Percentiles rank a stretch among this genome's conserved stretches.
These are phyloP conservation scores for Cephonodes hylas DNA, from an alignment of 2,888 invertebrate genomes.

Conservation along the genomic window DNA sequence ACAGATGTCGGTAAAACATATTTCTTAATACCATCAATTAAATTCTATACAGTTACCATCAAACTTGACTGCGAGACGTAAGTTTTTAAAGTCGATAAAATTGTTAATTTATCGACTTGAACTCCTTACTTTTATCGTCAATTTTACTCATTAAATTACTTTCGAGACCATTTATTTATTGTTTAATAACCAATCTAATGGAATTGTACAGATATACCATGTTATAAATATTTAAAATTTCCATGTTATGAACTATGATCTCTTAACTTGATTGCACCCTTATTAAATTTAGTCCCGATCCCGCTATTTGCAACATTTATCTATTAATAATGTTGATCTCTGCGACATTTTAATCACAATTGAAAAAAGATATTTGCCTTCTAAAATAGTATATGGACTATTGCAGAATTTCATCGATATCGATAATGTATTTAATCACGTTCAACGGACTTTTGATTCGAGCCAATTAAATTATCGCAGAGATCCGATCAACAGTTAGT, in stretches of 20 bases:
- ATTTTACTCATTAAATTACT: background rate
- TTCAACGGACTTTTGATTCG: background rate
- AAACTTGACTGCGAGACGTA: background rate
- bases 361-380: background rate
- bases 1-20: background rate
- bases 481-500: background rate
- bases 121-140: background rate
- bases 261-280: slow-evolving; percentile 31
- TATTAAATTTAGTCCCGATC: slow-evolving; percentile 21
- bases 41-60: background rate
- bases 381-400: background rate
- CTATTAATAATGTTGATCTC: background rate
- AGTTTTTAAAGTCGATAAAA: background rate
- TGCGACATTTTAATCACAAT: background rate
- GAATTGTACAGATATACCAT: background rate
- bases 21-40: background rate
- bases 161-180: background rate
- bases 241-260: background rate
- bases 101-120: background rate
- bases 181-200: background rate
- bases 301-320: slow-evolving; percentile 17
- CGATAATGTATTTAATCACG: background rate
- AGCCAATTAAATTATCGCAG: background rate
- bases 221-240: background rate
- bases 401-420: background rate